Conservation (phyloP, 2,888 invertebrate species). For the Tiliacea aurago region DNA sequence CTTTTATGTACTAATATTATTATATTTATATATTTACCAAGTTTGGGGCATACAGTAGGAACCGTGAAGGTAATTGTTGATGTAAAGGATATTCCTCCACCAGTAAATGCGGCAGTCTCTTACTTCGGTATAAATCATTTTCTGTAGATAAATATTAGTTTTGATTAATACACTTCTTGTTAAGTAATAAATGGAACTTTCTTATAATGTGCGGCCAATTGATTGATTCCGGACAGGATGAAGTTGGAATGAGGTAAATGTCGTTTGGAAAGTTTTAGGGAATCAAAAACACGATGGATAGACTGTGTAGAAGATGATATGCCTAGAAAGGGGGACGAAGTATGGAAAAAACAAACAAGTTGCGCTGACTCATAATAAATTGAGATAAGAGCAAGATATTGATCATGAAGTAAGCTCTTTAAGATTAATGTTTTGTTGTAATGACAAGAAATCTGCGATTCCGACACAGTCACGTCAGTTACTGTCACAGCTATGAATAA, state of each 20-base stretch:
- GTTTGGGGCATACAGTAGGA: slow-evolving; percentile 63
- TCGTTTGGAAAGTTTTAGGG: background rate
- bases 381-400: background rate
- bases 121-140: slow-evolving; percentile 38
- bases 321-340: background rate
- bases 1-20: background rate
- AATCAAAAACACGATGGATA: background rate
- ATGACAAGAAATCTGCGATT: background rate
- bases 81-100: slow-evolving; percentile 73
- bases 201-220: background rate
- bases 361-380: too few relatives aligned
- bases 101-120: slow-evolving; percentile 68
- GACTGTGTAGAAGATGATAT: background rate
- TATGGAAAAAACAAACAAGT: too few relatives aligned
- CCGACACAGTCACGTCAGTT: background rate
- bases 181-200: background rate
- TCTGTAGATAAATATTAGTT: slow-evolving; percentile 7
- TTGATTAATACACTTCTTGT: background rate
- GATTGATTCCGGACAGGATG: background rate
- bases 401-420: background rate
- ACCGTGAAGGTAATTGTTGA: slow-evolving; percentile 71
- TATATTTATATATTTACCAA: slow-evolving; percentile 63
- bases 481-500: background rate
- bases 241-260: background rate
- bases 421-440: too few relatives aligned